These are phyloP conservation scores for Drosophila saltans DNA, from an alignment of 1,140 invertebrate species.

Conservation along the genomic window DNA sequence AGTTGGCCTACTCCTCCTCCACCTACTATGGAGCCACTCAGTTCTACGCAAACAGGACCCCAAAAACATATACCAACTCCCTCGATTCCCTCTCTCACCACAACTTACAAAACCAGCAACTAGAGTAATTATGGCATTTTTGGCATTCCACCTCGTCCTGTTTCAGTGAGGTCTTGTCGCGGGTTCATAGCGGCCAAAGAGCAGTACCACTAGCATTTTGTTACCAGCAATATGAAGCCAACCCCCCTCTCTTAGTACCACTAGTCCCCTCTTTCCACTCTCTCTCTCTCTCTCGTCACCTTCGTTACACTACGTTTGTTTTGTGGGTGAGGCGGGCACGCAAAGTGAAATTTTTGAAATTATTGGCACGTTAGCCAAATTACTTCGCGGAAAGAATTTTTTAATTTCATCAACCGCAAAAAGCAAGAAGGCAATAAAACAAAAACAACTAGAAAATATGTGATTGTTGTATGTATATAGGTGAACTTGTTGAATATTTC, in stretches of 20 bases:
- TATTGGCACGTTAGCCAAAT: constrained; percentile 73
- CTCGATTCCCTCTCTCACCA: background rate
- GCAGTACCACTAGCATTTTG: background rate
- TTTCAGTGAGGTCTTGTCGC: constrained; percentile 3
- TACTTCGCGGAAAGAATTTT: constrained; percentile 72
- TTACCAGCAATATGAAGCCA: background rate
- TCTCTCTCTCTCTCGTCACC: too few relatives aligned
- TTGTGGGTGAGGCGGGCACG: constrained; percentile 15
- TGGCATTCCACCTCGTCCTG: constrained; percentile 42
- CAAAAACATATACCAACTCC: constrained; percentile 56
- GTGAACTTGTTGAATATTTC: constrained; percentile 30
- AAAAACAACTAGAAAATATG: background rate
- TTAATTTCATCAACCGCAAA: constrained; percentile 56
- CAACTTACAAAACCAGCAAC: constrained; percentile 35
- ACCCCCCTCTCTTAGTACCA: background rate
- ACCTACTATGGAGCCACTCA: constrained; percentile 53
- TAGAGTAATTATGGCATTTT: constrained; percentile 77
- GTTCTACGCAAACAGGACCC: constrained; percentile 41
- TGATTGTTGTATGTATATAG: background rate
- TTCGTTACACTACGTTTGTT: constrained; percentile 21
- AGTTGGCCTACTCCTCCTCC: constrained; percentile 37
- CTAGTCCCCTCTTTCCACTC: background rate
- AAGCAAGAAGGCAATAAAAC: background rate
- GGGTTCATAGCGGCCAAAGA: background rate
- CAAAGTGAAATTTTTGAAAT: constrained; percentile 67